Base-by-base conservation (phyloP, 2,113 vertebrate genomes). In the Xenopus laevis region DNA sequence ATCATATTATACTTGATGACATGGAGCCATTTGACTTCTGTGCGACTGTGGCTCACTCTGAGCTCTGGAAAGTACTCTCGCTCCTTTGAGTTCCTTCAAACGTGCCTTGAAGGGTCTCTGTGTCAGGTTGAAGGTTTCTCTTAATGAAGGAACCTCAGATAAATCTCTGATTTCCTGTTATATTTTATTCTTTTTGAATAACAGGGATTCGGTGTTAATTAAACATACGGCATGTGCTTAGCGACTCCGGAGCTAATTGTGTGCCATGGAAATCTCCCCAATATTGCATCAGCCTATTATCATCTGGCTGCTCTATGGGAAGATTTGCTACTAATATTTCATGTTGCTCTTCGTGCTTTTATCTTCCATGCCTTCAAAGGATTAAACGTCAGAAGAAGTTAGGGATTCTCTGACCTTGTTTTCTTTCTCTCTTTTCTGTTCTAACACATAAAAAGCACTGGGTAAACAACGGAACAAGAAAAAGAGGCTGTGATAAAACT, bases 321-420 rank as follows among this genome's bases (percentile, higher is more conserved):
- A 16, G 3, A 79, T 18, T n/a, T 76, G 79, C 17, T 79, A 61
- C 2, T 81, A 30, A 2, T 78, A 73, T 77, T 82, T 82, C 7
- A 62, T 71, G 62, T 72, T 77, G 63, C 75, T 44, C 73, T 78
- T 61, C 65, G 68, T 18, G 44, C 75, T 79, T 73, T 76, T 70
- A 76, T 76, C 74, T 69, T 63, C 27, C 30, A 47, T 76, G 47
- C 50, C 59, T 69, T 70, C 66, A 76, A 70, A 76, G 60, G 59
- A 76, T n/a, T 55, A 69, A 16, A 63, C 59, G 33, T 76, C 66
- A 76, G 47, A 17, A 70, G 50, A 23, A 63, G 66, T 64, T 76
- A 68, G 73, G 27, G 57, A 52, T 61, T 21, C 58, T 75, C 23
- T 68, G 73, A 76, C 74, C 67, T 76, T 76, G 53, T 70, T 69